Evolutionary conservation across 1,140 invertebrate genomes (phyloP).

Genomic region (Pseudomyrmex pallidus): DNA sequence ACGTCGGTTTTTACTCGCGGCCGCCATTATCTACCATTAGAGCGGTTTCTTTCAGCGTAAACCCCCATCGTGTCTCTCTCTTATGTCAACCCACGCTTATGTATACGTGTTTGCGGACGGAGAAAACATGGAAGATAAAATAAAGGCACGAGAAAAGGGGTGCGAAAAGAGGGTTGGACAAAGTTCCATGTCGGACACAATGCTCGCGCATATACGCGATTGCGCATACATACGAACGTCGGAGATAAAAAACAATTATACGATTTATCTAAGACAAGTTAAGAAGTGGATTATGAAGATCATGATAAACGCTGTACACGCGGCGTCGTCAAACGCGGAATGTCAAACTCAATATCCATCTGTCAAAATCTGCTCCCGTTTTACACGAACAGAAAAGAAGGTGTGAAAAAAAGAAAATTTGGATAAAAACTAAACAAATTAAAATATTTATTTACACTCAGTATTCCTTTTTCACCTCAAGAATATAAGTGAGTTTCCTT

Average conservation of each 20-base stretch:
- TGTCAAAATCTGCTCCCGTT: conserved; percentile 1
- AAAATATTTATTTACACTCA: not conserved
- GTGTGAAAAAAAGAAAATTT: conserved; percentile 4
- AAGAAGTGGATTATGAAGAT: conserved; percentile 23
- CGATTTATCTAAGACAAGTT: conserved; percentile 29
- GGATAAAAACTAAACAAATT: not conserved
- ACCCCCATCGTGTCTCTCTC: conserved; percentile 14
- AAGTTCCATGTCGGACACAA: conserved; percentile 22
- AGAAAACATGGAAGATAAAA: conserved; percentile 44
- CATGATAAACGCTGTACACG: conserved; percentile 42
- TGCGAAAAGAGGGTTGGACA: conserved; percentile 27
- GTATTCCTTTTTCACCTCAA: no score
- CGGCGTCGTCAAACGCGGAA: conserved; percentile 18
- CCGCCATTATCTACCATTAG: conserved; percentile 57
- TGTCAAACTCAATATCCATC: conserved; percentile 29
- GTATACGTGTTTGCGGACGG: not conserved
- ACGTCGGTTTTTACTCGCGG: conserved; percentile 53
- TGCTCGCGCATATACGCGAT: conserved; percentile 24
- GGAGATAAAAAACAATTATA: conserved; percentile 14
- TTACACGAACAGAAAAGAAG: no score
- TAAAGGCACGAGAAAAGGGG: conserved; percentile 31
- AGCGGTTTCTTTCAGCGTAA: conserved; percentile 43
- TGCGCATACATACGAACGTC: conserved; percentile 20
- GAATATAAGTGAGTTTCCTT: no score
- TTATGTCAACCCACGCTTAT: conserved; percentile 45